Percentiles rank a stretch among this genome's conserved stretches.
phyloP scores from a whole-genome alignment of 2,113 vertebrate genomes.

The Takifugu bimaculatus region DNA sequence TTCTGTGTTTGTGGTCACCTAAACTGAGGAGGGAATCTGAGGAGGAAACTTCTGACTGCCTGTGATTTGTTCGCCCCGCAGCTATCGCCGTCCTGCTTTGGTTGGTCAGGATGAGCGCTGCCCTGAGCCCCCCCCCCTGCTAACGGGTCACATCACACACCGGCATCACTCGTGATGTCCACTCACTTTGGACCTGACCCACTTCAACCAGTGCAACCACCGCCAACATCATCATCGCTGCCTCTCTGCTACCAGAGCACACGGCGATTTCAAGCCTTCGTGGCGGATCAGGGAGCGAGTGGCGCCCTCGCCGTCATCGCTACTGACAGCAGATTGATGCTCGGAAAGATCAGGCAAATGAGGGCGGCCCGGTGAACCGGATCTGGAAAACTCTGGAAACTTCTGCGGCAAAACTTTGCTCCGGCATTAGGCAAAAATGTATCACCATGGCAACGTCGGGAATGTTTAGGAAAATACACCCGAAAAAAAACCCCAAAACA shows the following conservation, averaged over 20 bases:
- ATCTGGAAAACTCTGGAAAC: conserved; percentile 37
- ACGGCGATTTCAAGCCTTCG: conserved; percentile 63
- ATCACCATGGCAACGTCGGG: too few relatives aligned
- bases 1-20: background rate
- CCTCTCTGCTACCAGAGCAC: conserved; percentile 29
- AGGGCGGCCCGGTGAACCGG: conserved; percentile 29
- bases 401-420: conserved; percentile 12
- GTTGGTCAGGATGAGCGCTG: conserved; percentile 43
- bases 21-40: conserved; percentile 2
- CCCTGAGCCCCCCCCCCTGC: conserved; percentile 11
- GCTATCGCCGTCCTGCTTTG: conserved; percentile 45
- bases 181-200: conserved; percentile 68
- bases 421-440: background rate
- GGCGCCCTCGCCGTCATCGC: conserved; percentile 21
- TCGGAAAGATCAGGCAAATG: conserved; percentile 66
- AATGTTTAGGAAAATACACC: too few relatives aligned
- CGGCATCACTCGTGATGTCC: conserved; percentile 47
- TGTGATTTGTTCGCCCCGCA: conserved; percentile 59
- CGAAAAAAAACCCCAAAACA: too few relatives aligned
- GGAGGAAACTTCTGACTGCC: conserved; percentile 49
- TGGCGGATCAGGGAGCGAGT: conserved; percentile 30
- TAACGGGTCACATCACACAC: conserved; percentile 63
- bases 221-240: conserved; percentile 12
- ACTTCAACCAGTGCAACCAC: conserved; percentile 51
- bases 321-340: conserved; percentile 70